Conservation (phyloP, 2,888 invertebrate genomes). For the Drosophila pseudotalamancana region DNA sequence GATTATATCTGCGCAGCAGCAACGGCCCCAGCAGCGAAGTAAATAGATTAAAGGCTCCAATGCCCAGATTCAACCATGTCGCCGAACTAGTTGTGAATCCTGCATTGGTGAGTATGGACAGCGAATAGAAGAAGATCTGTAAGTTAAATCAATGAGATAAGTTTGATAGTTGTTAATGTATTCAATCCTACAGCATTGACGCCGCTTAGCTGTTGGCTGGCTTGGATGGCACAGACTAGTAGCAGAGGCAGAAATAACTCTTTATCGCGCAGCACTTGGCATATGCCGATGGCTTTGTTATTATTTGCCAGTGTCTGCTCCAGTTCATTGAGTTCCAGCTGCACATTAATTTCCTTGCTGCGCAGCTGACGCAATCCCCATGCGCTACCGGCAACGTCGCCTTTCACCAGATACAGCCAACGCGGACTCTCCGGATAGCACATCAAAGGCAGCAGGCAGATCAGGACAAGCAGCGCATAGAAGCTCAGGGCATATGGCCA, state of each 20-base stretch:
- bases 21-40: slow-evolving; percentile 88
- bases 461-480: slow-evolving; percentile 88
- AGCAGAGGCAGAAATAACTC: slow-evolving; percentile 88
- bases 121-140: slow-evolving; percentile 91
- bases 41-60: slow-evolving; percentile 88
- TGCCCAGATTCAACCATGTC: slow-evolving; percentile 90
- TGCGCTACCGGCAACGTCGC: slow-evolving; percentile 87
- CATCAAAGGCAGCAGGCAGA: slow-evolving; percentile 87
- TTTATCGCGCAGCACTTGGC: slow-evolving; percentile 86
- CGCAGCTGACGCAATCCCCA: slow-evolving; percentile 58
- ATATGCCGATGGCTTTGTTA: slow-evolving; percentile 85
- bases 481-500: slow-evolving; percentile 92
- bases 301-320: slow-evolving; percentile 84
- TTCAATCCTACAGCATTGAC: slow-evolving; percentile 94
- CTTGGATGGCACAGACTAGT: slow-evolving; percentile 88
- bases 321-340: slow-evolving; percentile 87
- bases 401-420: slow-evolving; percentile 89
- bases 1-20: slow-evolving; percentile 87
- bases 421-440: slow-evolving; percentile 95
- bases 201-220: slow-evolving; percentile 94
- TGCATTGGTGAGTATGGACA: slow-evolving; percentile 89
- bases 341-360: slow-evolving; percentile 61
- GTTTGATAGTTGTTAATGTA: fast-evolving
- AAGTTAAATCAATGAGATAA: too few species aligned
- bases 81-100: slow-evolving; percentile 87